Conservation (phyloP, 1,140 invertebrate genomes). For the Brachionus rotundiformis region DNA sequence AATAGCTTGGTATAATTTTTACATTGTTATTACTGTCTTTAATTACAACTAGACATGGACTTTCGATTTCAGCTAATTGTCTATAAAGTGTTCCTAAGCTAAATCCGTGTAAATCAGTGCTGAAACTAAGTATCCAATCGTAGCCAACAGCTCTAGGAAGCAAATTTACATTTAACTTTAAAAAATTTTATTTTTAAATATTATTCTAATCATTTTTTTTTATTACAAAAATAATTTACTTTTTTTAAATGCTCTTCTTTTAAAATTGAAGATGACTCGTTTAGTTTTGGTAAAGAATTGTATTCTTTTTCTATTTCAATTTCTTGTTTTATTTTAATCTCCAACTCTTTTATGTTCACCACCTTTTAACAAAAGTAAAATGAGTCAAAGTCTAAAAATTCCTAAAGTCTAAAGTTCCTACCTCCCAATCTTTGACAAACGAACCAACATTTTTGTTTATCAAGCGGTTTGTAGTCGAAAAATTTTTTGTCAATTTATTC, state of each 20-base stretch:
- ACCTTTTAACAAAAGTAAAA: constrained; percentile 5
- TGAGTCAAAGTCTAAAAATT: no score
- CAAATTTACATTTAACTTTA: constrained; percentile 69
- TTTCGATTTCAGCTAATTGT: constrained; percentile 85
- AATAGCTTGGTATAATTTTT: not conserved
- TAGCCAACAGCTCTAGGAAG: constrained; percentile 92
- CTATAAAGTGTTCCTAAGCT: constrained; percentile 93
- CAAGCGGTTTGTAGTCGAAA: constrained; percentile 45
- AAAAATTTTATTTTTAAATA: constrained; percentile 11
- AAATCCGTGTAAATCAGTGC: constrained; percentile 93
- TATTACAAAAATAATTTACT: not conserved
- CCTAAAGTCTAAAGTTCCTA: not conserved
- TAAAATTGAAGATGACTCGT: constrained; percentile 1
- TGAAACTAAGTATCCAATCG: constrained; percentile 90
- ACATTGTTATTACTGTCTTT: constrained; percentile 89
- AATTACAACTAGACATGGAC: constrained; percentile 85
- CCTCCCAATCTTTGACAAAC: constrained; percentile 52
- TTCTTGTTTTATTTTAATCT: constrained; percentile 47
- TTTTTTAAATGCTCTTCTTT: constrained; percentile 49
- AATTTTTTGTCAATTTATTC: constrained; percentile 7
- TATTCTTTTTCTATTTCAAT: constrained; percentile 50
- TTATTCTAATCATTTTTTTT: not conserved
- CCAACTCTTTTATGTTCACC: constrained; percentile 28
- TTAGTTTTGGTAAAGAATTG: constrained; percentile 30
- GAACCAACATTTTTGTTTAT: not conserved